phyloP scores from a whole-genome alignment of 2,113 vertebrate species.

The Chaenocephalus aceratus region DNA sequence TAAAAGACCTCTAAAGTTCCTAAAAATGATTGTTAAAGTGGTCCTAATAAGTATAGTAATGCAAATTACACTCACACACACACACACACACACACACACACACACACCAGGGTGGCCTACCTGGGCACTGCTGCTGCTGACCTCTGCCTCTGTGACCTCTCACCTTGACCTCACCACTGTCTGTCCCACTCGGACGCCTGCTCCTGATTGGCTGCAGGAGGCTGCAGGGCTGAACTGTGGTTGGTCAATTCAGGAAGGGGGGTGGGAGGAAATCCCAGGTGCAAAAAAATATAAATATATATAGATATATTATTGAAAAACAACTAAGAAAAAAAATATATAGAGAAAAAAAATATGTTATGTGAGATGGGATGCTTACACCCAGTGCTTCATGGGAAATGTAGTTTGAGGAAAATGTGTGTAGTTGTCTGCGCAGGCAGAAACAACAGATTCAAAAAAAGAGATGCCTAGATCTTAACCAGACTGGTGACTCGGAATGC shows the following conservation, averaged over 20 bases:
- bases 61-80: constrained; percentile 39
- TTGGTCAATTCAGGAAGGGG: constrained; percentile 66
- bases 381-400: constrained; percentile 66
- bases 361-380: constrained; percentile 54
- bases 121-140: constrained; percentile 76
- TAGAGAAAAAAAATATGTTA: constrained; percentile 10
- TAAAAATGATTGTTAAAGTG: background rate
- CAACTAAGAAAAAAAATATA: constrained; percentile 31
- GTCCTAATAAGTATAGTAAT: constrained; percentile 52
- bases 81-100: constrained; percentile 49
- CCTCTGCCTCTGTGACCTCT: constrained; percentile 76
- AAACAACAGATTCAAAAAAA: constrained; percentile 30
- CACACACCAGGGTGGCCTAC: constrained; percentile 64
- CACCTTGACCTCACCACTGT: constrained; percentile 82
- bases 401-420: constrained; percentile 57
- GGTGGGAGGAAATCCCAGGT: constrained; percentile 71
- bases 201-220: constrained; percentile 72
- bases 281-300: constrained; percentile 60
- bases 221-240: constrained; percentile 59
- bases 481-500: constrained; percentile 73
- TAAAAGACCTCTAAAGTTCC: background rate
- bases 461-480: constrained; percentile 54
- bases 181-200: constrained; percentile 47
- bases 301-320: constrained; percentile 27
- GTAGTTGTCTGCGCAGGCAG: constrained; percentile 46